Percentiles rank a stretch among this genome's conserved stretches.
Evolutionary conservation across 2,888 invertebrate genomes (phyloP).

Genomic region (Steromphala cineraria): DNA sequence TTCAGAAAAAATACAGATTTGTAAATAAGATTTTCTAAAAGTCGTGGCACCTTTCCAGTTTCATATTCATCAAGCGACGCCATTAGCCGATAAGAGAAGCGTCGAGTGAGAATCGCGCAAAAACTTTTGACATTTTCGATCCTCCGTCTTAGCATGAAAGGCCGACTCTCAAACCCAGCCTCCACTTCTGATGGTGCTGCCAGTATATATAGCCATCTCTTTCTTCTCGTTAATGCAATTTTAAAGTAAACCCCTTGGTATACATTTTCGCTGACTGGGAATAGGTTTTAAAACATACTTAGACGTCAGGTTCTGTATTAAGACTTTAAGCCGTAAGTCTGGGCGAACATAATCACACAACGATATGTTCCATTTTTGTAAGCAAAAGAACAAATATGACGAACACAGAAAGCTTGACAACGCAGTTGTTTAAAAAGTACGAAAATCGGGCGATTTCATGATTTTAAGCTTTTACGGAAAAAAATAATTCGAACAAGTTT

Average conservation of each 20-base stretch:
- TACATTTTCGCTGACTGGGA: not conserved
- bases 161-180: not conserved
- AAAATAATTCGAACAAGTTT: no score
- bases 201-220: not conserved
- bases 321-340: not conserved
- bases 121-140: not conserved
- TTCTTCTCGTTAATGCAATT: not conserved
- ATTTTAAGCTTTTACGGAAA: no score
- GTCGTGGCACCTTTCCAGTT: not conserved
- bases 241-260: not conserved
- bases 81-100: not conserved
- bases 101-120: not conserved
- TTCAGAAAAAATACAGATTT: not conserved
- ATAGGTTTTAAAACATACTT: not conserved
- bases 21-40: slow-evolving; percentile 6
- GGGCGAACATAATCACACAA: not conserved
- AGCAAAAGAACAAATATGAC: not conserved
- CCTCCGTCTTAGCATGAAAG: not conserved
- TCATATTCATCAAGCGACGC: not conserved
- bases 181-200: not conserved
- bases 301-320: not conserved
- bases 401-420: no score
- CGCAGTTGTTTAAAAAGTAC: no score
- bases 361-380: not conserved
- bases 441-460: no score